These are phyloP conservation scores for Diarsia brunnea DNA, from an alignment of 2,888 invertebrate genomes.

Conservation along the genomic window DNA sequence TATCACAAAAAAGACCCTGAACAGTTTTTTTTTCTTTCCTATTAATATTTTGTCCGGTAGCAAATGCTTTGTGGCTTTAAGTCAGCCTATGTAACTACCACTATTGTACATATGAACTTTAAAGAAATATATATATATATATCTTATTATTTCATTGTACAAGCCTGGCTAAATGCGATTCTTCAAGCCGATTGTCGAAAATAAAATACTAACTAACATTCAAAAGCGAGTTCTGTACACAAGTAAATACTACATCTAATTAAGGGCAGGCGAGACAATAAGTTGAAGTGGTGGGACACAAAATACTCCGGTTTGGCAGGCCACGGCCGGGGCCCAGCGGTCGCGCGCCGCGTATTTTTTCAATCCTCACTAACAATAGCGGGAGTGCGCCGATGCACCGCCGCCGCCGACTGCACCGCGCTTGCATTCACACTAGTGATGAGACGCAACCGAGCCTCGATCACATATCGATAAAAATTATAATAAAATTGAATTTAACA, in stretches of 20 bases:
- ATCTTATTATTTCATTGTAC: background rate
- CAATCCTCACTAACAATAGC: conserved; percentile 75
- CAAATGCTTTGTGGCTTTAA: too few relatives aligned
- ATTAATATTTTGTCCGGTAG: too few relatives aligned
- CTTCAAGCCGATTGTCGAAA: background rate
- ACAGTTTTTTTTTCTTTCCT: too few relatives aligned
- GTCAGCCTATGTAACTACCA: too few relatives aligned
- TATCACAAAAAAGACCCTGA: too few relatives aligned
- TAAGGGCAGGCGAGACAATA: conserved; percentile 57
- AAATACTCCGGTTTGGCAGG: conserved; percentile 67
- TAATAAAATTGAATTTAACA: background rate
- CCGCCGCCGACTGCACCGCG: conserved; percentile 75
- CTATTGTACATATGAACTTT: too few relatives aligned
- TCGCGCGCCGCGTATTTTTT: conserved; percentile 65
- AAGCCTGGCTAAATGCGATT: background rate
- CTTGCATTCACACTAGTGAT: conserved; percentile 78
- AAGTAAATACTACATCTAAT: conserved; percentile 60
- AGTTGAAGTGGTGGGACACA: conserved; percentile 57
- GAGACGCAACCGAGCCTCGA: conserved; percentile 49
- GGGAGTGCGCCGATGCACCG: conserved; percentile 66
- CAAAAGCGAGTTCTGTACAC: conserved; percentile 37
- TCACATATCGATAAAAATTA: conserved; percentile 62
- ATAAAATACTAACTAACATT: conserved; percentile 9
- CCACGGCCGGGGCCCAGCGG: conserved; percentile 35
- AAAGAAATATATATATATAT: too few relatives aligned